Base-by-base conservation (phyloP, 2,888 invertebrate species). In the Drosophila anceps region DNA sequence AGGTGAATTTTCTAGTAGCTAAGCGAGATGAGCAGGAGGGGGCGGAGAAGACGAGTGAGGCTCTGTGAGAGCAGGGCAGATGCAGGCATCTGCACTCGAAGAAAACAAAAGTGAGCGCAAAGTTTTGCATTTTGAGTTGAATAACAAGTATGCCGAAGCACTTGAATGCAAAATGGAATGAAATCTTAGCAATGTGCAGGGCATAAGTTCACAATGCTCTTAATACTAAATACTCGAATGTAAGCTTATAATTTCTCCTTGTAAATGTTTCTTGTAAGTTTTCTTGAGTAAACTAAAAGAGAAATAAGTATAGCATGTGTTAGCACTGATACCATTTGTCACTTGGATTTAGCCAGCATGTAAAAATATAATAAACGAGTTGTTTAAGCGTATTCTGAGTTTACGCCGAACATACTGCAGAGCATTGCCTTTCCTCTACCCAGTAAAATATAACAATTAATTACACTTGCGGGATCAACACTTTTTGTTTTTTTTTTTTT, bases 1-100 rank as follows among this genome's bases (percentile, higher is more conserved):
- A 78, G 74, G 68, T 78, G 78, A 78, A 73, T 77, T 77, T 69
- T 54, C 62, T 37, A 76, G 65, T 68, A 60, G 48, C 39, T 48
- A 35, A 35, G 31, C 15, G 39, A 10, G 46, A 4, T 4, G 13
- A 20, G 20, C 0, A 10, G 20, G 2, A 7, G 43, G 13, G 3
- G 13, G 12, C 0, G 43, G 3, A 2, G 5, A 9, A 15, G 2
- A 33, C n/a, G n/a, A n/a, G n/a, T n/a, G 62, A 20, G 43, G 24
- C n/a, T 6, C 7, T 0, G 29, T 12, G 41, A 33, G 53, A 12
- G 51, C 18, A 12, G 51, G n/a, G 24, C 2, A 24, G 15, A 15
- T 46, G 15, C n/a, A 10, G 29, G 35, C 15, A 27, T n/a, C 20
- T 50, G 46, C 59, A 59, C 59, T 59, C 9, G 9, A 27, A 29